A percentile compares a stretch with the other conserved stretches of the same genome.
Conservation (phyloP, 2,113 vertebrate genomes). For the Propithecus coquereli region DNA sequence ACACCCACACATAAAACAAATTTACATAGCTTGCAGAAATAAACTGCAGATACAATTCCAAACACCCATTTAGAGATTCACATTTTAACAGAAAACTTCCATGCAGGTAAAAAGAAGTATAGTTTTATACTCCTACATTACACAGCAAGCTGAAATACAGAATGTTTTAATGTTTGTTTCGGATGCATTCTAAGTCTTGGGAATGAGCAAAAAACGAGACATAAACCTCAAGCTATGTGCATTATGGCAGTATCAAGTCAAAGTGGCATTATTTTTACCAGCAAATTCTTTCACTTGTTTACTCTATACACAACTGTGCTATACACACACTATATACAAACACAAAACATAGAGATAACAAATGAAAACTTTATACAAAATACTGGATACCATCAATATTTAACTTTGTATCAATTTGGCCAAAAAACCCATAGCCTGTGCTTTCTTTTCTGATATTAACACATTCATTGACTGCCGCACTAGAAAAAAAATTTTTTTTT, state of each 20-base stretch:
- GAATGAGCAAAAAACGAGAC: constrained; percentile 6
- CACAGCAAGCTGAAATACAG: constrained; percentile 14
- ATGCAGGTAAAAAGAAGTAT: background rate
- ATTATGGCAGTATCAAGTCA: background rate
- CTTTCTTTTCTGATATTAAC: background rate
- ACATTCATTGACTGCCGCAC: too few species aligned
- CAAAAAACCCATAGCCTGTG: background rate
- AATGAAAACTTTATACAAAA: background rate
- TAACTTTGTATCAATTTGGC: background rate
- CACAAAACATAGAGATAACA: background rate
- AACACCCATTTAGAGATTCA: constrained; percentile 46
- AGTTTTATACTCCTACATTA: constrained; percentile 36
- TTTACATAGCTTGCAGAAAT: constrained; percentile 49
- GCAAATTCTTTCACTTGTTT: constrained; percentile 32
- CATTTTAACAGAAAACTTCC: constrained; percentile 55
- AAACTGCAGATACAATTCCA: constrained; percentile 37
- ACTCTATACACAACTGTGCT: background rate
- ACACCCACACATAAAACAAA: constrained; percentile 9
- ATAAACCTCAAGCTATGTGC: background rate
- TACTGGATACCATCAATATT: background rate
- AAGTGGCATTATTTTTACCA: background rate
- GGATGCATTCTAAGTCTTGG: background rate
- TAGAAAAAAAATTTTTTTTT: too few species aligned
- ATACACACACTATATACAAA: background rate
- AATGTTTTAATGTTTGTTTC: constrained; percentile 10